Conservation (phyloP, 2,113 vertebrate species). For the Rhea pennata region DNA sequence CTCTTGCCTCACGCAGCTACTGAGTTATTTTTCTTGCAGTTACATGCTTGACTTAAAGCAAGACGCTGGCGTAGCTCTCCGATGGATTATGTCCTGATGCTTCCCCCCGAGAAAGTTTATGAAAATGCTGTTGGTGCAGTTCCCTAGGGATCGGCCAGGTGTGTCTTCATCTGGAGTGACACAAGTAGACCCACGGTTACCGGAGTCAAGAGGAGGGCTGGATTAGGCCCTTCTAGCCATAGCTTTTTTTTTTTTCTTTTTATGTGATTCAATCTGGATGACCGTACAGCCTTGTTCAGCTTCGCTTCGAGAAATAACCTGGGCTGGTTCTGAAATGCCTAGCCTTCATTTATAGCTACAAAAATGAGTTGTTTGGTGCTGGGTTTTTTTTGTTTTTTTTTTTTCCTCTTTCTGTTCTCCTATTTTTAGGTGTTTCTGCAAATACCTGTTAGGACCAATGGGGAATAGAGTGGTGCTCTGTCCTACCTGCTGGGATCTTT, state of each 20-base stretch:
- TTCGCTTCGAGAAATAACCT: background rate
- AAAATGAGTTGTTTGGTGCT: background rate
- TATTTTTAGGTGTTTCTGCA: background rate
- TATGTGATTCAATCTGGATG: background rate
- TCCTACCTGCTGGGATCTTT: accelerated
- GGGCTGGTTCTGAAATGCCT: background rate
- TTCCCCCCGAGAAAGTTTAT: too few relatives aligned
- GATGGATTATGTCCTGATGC: too few relatives aligned
- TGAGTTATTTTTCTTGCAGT: background rate
- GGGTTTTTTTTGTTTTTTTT: too few relatives aligned
- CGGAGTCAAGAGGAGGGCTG: too few relatives aligned
- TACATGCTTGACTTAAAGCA: background rate
- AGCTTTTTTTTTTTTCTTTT: too few relatives aligned
- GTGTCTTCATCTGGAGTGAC: background rate
- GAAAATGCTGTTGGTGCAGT: background rate
- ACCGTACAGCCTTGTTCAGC: background rate
- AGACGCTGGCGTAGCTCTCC: background rate
- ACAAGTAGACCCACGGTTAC: background rate
- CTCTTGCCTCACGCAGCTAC: too few relatives aligned
- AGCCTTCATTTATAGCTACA: background rate
- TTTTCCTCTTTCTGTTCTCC: background rate
- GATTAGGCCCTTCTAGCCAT: background rate
- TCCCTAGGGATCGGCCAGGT: background rate
- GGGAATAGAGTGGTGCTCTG: background rate
- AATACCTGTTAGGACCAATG: background rate